Base-by-base conservation (phyloP, 1,140 invertebrate species). In the Lepidotrigona ventralis region DNA sequence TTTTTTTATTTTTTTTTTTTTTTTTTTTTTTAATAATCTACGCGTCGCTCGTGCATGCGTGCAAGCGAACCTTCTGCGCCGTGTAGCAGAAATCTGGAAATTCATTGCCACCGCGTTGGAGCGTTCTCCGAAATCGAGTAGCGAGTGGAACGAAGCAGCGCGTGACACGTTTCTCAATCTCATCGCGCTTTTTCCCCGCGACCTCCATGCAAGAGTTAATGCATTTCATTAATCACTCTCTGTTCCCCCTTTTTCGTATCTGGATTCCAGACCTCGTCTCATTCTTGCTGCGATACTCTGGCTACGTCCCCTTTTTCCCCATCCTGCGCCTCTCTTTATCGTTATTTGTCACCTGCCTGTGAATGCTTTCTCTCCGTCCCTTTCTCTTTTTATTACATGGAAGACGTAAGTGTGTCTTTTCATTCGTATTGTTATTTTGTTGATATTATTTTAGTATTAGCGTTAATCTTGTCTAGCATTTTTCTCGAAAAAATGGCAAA, bases 141-240 rank as follows among this genome's bases (percentile, higher is more conserved):
- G 39, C 39, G 39, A 46, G 39, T 83, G 21, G 51, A 64, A 77
- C 56, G 64, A 56, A 69, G 1, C 53, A 17, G 54, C 63, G 23
- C 70, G 60, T 79, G 77, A 70, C 81, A 60, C 76, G 64, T 81
- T 88, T 88, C 86, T 84, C 86, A 84, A 74, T 77, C 68, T 85
- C 78, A 21, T 54, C 69, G 29, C 53, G 68, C 58, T 82, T 77
- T 79, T 84, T 69, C 23, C 54, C 21, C 53, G 53, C 72, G n/a
- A 54, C 56, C 63, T 26, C 29, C 64, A n/a, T 19, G 54, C 77
- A 86, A 39, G 77, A 83, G 86, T 88, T 88, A 88, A 88, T 88
- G 84, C 84, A 88, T 88, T 88, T 92, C 79, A 90, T 84, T 84
- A 94, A 91, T 84, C 91, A 92, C 90, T 77, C 58, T 79, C 56